Percentiles rank a stretch among this genome's conserved stretches.
Conservation (phyloP, 2,113 vertebrate species). For the Oxygymnocypris stewartii region DNA sequence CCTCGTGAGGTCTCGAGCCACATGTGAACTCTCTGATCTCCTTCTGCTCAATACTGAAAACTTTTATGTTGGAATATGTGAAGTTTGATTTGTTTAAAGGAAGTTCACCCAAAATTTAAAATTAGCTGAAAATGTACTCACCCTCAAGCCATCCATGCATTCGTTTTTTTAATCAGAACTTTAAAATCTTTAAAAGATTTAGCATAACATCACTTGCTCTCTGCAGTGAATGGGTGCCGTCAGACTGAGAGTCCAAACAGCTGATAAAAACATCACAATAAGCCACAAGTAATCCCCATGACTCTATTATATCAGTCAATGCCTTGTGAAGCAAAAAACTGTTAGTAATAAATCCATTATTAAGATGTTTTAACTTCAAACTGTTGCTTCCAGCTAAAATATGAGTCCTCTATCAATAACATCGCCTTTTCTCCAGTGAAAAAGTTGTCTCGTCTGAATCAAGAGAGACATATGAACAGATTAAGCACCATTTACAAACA, state of each 20-base stretch:
- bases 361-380: background rate
- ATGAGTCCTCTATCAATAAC: too few species aligned
- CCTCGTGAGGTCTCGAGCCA: slow-evolving; percentile 55
- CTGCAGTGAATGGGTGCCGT: background rate
- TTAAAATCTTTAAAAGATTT: background rate
- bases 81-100: background rate
- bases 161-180: background rate
- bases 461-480: too few species aligned
- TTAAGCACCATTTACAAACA: too few species aligned
- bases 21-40: slow-evolving; percentile 29
- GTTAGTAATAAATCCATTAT: background rate
- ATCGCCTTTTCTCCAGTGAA: too few species aligned
- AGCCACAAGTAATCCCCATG: background rate
- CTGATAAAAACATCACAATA: background rate
- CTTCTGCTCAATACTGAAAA: background rate
- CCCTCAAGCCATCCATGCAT: too few species aligned
- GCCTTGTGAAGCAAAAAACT: too few species aligned
- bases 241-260: background rate
- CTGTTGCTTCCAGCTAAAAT: too few species aligned
- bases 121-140: background rate
- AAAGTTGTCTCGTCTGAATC: too few species aligned
- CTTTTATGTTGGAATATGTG: slow-evolving; percentile 21
- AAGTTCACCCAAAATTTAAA: background rate
- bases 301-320: too few species aligned
- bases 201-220: background rate